Percentiles rank a stretch among this genome's conserved stretches.
phyloP scores from a whole-genome alignment of 2,113 vertebrate genomes.

The Myotis brandtii region DNA sequence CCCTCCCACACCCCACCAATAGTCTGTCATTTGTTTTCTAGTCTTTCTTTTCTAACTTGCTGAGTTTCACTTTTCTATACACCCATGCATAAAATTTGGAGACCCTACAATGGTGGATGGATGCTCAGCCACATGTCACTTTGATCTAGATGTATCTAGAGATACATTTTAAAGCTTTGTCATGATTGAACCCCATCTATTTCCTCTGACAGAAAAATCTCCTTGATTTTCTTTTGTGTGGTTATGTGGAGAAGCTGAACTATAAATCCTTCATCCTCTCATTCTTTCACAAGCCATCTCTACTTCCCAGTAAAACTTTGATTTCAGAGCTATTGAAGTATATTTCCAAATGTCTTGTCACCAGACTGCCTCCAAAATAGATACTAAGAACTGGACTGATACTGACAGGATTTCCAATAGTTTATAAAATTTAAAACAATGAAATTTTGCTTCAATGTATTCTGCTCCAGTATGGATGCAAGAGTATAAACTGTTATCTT shows the following conservation, averaged over 20 bases:
- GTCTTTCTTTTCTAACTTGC: not conserved
- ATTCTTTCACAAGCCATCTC: not conserved
- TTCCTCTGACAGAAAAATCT: constrained; percentile 29
- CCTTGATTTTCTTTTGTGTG: constrained; percentile 44
- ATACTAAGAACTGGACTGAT: not conserved
- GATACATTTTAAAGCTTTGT: constrained; percentile 42
- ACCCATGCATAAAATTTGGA: not conserved
- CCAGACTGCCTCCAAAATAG: not conserved
- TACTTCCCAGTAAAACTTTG: constrained; percentile 13
- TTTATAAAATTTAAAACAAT: not conserved
- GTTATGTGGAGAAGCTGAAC: not conserved
- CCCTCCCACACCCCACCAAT: not conserved
- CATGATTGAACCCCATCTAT: constrained; percentile 16
- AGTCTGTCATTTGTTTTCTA: not conserved
- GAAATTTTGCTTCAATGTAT: not conserved
- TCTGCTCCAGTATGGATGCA: not conserved
- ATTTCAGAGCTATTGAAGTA: constrained; percentile 43
- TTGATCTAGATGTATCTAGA: not conserved
- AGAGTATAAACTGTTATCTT: not conserved
- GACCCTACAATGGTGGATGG: not conserved
- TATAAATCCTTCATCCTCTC: constrained; percentile 51
- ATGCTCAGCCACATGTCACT: not conserved
- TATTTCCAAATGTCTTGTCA: constrained; percentile 23
- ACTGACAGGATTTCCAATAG: not conserved
- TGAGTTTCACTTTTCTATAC: not conserved